Percentiles rank a stretch among this genome's conserved stretches.
Evolutionary conservation across 2,113 vertebrate genomes (phyloP).

Genomic region (Tauraco erythrolophus): DNA sequence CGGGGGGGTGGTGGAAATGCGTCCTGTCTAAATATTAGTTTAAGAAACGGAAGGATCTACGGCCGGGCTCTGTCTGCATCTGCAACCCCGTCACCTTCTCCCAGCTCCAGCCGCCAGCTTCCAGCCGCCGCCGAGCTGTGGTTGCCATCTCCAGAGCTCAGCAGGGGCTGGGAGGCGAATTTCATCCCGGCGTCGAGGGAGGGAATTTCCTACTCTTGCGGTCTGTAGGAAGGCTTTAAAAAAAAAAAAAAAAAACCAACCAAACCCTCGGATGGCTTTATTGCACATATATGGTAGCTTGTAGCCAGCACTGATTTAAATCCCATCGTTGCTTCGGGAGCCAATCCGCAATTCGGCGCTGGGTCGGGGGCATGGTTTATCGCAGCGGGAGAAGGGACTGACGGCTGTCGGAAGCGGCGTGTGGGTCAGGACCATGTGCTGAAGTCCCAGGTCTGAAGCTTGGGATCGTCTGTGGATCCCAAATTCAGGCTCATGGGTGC

Average conservation of each 20-base stretch:
- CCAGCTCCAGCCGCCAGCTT: not conserved
- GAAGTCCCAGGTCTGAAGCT: not conserved
- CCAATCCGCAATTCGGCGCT: not conserved
- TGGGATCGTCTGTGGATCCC: not conserved
- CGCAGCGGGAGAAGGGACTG: not conserved
- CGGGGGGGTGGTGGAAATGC: not conserved
- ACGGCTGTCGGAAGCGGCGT: rapidly evolving
- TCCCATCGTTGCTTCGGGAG: not conserved
- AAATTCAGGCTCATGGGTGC: not conserved
- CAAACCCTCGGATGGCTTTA: slow-evolving; percentile 23
- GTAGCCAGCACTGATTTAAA: slow-evolving; percentile 52
- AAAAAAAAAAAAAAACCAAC: not conserved
- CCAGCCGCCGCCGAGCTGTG: not conserved
- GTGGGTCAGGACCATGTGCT: rapidly evolving
- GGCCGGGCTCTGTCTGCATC: not conserved
- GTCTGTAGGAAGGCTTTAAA: not conserved
- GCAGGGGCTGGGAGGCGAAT: not conserved
- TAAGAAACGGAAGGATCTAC: slow-evolving; percentile 53
- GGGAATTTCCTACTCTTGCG: slow-evolving; percentile 23
- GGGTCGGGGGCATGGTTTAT: not conserved
- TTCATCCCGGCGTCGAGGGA: not conserved
- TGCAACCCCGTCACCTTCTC: slow-evolving; percentile 11
- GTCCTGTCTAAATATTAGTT: slow-evolving; percentile 68
- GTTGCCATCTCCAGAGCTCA: not conserved
- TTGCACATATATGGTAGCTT: slow-evolving; percentile 69